A percentile compares a stretch with the other conserved stretches of the same genome.
Evolutionary conservation across 1,140 invertebrate species (phyloP).

Genomic region (Harlomillsia oculata): DNA sequence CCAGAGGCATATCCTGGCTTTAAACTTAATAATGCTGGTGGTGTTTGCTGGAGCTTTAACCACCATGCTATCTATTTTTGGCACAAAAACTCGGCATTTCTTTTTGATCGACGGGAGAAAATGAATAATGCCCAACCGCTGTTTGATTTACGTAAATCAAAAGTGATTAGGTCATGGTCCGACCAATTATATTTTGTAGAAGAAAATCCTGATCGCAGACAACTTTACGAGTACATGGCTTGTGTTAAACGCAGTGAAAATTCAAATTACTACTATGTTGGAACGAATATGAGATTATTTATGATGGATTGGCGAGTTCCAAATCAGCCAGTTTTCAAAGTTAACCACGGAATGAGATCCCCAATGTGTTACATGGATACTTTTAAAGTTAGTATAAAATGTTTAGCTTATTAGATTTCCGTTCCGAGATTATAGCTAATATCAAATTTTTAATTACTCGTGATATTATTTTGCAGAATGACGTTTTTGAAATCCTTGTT

Average conservation of each 20-base stretch:
- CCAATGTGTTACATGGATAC: constrained; percentile 17
- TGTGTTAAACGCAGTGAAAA: constrained; percentile 15
- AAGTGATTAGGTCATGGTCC: constrained; percentile 1
- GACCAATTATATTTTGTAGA: constrained; percentile 15
- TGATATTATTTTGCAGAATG: constrained; percentile 14
- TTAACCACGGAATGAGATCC: constrained; percentile 29
- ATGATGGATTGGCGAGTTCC: constrained; percentile 32
- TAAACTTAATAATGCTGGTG: constrained; percentile 13
- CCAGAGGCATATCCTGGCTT: constrained; percentile 5
- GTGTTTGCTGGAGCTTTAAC: constrained; percentile 1
- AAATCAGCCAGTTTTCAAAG: constrained; percentile 21
- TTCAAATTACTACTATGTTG: constrained; percentile 26
- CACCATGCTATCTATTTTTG: constrained; percentile 3
- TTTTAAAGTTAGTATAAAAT: constrained; percentile 5
- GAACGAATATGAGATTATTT: constrained; percentile 19
- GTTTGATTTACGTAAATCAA: constrained; percentile 13
- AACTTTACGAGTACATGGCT: constrained; percentile 16
- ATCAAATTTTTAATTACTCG: neutral
- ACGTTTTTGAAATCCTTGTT: constrained; percentile 28
- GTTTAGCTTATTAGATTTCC: neutral
- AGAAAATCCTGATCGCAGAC: neutral
- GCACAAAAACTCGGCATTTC: constrained; percentile 6
- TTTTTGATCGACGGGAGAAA: constrained; percentile 9
- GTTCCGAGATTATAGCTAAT: too few species aligned
- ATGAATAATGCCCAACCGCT: neutral